Evolutionary conservation across 2,888 invertebrate species (phyloP), one percentile per base, ranked within the genome.

Genomic region (Onthophagus sagittarius): DNA sequence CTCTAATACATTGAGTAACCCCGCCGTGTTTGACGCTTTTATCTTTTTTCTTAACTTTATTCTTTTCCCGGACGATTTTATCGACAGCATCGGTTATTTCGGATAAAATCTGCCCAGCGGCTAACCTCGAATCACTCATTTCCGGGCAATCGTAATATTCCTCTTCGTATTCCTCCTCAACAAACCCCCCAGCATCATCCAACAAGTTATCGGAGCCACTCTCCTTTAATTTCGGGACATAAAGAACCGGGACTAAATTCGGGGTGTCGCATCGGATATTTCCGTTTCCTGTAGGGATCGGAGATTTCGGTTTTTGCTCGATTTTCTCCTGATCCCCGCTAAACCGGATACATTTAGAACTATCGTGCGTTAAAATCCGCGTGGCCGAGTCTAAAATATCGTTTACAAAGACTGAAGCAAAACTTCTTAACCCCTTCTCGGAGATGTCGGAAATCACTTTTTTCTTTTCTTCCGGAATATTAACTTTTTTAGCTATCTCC

Each of bases 101-200:
- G n/a, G 77, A 76, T 62, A 81, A 71, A 69, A 80, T 80, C n/a
- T 76, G 77, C 7, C 79, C 80, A 31, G 79, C 78, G 0, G 81
- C 81, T 53, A 82, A 72, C 69, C 81, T 80, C 0, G 84, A 77
- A 71, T 85, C 84, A 1, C 83, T 79, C 73, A 84, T 84, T 74
- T 85, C 85, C 67, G 83, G 82, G 73, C 85, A 85, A 9, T 84
- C 84, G 77, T 85, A 85, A 73, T 83, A 85, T 78, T 85, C 85
- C 73, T 85, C 85, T 1, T 53, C 39, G 39, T 53, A 53, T 74
- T 85, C 85, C 69, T 85, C 84, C 74, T 85, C 85, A 9, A 85
- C 85, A 76, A 85, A 85, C 75, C 82, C 85, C 73, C 80, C 81
- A 5, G 85, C 85, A 69, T 77, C 77, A 65, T 83, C 82, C 62